Evolutionary conservation across 2,888 invertebrate genomes (phyloP).

Genomic region (Tetranychus truncatus): DNA sequence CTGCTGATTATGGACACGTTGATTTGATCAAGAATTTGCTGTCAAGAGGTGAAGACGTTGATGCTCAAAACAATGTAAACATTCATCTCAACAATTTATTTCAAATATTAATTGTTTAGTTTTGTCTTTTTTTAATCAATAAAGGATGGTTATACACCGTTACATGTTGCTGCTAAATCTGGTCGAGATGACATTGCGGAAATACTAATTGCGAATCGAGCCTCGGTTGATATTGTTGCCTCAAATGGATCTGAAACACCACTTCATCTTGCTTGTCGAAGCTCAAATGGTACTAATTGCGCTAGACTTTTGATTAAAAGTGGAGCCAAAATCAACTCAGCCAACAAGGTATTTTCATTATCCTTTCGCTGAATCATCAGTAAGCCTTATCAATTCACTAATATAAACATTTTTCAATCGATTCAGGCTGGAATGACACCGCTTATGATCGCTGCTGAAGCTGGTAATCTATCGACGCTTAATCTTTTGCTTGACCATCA

Average conservation of each 20-base stretch:
- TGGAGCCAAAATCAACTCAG: constrained; percentile 86
- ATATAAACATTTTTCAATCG: not conserved
- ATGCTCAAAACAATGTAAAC: constrained; percentile 76
- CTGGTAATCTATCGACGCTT: constrained; percentile 71
- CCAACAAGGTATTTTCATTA: constrained; percentile 44
- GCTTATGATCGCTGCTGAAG: constrained; percentile 80
- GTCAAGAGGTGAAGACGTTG: constrained; percentile 88
- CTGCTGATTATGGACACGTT: constrained; percentile 87
- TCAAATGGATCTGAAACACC: constrained; percentile 64
- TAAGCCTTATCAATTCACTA: no score
- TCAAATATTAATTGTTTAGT: not conserved
- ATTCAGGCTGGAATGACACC: constrained; percentile 59
- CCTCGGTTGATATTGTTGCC: constrained; percentile 80
- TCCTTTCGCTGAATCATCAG: no score
- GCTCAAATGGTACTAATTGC: constrained; percentile 74
- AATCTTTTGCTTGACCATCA: constrained; percentile 73
- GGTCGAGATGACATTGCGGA: constrained; percentile 87
- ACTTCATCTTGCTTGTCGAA: constrained; percentile 81
- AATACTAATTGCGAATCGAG: constrained; percentile 83
- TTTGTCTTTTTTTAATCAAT: not conserved
- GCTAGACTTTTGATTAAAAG: constrained; percentile 93
- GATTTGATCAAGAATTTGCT: constrained; percentile 88
- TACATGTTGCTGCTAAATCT: constrained; percentile 89
- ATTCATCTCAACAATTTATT: not conserved
- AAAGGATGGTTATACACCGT: constrained; percentile 89